Percentiles rank a stretch among this genome's conserved stretches.
Conservation (phyloP, 2,113 vertebrate species). For the Pycnonotus jocosus region DNA sequence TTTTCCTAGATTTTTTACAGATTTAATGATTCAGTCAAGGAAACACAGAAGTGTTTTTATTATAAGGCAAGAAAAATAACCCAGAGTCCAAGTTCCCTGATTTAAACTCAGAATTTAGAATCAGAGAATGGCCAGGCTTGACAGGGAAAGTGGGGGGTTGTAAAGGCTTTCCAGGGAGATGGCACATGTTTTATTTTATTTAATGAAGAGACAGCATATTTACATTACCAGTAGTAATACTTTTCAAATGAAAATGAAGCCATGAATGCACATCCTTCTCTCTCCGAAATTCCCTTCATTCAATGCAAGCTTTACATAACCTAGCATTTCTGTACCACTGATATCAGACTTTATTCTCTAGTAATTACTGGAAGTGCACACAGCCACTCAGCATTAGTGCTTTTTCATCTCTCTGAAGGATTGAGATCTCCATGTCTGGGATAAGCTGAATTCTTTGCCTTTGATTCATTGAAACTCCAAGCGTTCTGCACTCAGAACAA, state of each 20-base stretch:
- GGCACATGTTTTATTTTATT: not conserved
- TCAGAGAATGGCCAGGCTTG: not conserved
- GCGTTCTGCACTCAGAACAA: not conserved
- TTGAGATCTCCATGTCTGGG: conserved; percentile 2
- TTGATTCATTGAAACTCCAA: conserved; percentile 48
- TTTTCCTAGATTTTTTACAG: not conserved
- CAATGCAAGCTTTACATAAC: not conserved
- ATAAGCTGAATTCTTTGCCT: not conserved
- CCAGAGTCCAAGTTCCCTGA: not conserved
- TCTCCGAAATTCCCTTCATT: not conserved
- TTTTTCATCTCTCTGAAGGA: conserved; percentile 22
- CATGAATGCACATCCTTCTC: not conserved
- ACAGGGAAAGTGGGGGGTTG: not conserved
- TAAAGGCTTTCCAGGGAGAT: not conserved
- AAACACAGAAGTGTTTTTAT: not conserved
- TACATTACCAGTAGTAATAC: not conserved
- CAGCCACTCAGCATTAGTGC: conserved; percentile 38
- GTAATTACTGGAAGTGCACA: conserved; percentile 58
- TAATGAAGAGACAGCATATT: not conserved
- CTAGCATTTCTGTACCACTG: not conserved
- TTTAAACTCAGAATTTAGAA: not conserved
- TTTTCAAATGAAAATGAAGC: not conserved
- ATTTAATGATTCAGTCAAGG: not conserved
- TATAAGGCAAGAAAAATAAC: not conserved
- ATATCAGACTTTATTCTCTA: conserved; percentile 47